A percentile compares a stretch with the other conserved stretches of the same genome.
Conservation (phyloP, 2,888 invertebrate genomes). For the Acanthosepion esculentum region DNA sequence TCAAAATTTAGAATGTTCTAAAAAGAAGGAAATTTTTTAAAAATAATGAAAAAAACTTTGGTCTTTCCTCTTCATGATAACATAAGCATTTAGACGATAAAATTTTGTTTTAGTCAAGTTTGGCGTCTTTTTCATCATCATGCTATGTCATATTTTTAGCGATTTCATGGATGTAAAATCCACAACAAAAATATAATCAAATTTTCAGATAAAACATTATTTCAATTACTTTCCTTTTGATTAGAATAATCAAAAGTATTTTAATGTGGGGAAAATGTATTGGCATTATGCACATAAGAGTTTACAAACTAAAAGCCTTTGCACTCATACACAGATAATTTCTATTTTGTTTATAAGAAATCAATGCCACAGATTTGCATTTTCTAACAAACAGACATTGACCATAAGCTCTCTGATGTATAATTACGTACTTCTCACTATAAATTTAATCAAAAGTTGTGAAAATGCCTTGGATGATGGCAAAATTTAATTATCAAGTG, state of each 20-base stretch:
- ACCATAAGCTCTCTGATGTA: neutral
- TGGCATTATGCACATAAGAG: neutral
- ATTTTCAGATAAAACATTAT: neutral
- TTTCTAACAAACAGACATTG: neutral
- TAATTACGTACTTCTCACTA: neutral
- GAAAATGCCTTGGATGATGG: neutral
- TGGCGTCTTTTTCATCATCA: too few species aligned
- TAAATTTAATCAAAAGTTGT: neutral
- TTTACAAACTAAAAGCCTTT: neutral
- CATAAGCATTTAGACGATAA: too few species aligned
- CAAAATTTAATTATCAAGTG: neutral
- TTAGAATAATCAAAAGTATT: neutral
- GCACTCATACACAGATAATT: too few species aligned
- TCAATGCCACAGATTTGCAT: too few species aligned
- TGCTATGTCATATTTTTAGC: too few species aligned
- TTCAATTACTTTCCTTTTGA: neutral
- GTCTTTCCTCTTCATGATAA: too few species aligned
- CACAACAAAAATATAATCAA: too few species aligned
- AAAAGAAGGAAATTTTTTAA: too few species aligned
- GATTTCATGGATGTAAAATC: too few species aligned
- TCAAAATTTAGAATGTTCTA: too few species aligned
- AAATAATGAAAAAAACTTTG: too few species aligned
- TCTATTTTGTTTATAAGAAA: neutral
- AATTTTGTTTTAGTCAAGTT: too few species aligned
- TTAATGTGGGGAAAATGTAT: neutral